Conservation (phyloP, 1,140 invertebrate genomes). For the Gyrodactylus salaris region DNA sequence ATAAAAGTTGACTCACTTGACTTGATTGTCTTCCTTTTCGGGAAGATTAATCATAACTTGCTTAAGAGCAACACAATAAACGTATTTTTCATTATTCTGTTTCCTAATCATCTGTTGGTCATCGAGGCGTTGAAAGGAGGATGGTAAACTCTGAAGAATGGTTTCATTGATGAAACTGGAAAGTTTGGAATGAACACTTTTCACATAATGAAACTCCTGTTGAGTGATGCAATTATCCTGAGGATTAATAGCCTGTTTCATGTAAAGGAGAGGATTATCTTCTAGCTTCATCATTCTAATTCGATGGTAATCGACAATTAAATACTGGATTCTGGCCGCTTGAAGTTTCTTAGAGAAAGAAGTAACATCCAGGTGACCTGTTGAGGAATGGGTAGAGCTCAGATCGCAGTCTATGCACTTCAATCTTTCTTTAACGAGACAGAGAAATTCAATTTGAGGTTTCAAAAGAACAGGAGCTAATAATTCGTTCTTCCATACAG, state of each 20-base stretch:
- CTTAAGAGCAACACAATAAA: not conserved
- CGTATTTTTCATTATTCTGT: not conserved
- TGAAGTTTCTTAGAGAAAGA: not conserved
- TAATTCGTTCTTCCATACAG: not conserved
- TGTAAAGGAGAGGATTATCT: not conserved
- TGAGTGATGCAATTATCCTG: not conserved
- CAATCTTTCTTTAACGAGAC: not conserved
- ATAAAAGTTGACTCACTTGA: not conserved
- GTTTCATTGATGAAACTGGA: not conserved
- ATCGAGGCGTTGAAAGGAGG: not conserved
- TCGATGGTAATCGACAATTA: not conserved
- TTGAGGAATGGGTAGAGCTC: not conserved
- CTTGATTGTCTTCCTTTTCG: not conserved
- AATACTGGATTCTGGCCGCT: not conserved
- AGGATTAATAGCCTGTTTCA: no score
- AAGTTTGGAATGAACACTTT: not conserved
- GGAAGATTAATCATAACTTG: not conserved
- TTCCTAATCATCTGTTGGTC: not conserved
- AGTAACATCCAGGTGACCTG: not conserved
- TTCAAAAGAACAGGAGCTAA: not conserved
- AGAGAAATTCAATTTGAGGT: not conserved
- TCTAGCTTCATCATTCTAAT: not conserved
- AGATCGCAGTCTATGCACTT: not conserved
- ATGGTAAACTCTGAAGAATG: not conserved
- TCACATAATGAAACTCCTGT: not conserved